These are phyloP conservation scores for Agrotis segetum DNA, from an alignment of 2,888 invertebrate genomes.

Conservation along the genomic window DNA sequence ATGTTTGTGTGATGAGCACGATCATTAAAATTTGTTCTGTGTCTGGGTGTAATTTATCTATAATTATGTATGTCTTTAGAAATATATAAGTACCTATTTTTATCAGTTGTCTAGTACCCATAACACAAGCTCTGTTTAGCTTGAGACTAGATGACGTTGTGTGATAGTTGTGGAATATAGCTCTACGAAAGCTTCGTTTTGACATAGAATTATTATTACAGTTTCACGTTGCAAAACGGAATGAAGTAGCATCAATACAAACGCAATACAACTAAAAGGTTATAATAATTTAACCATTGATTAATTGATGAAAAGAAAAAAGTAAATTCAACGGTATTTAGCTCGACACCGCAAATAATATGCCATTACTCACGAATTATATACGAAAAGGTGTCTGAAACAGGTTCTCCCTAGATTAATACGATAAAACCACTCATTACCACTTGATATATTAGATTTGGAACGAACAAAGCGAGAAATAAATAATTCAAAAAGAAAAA, in stretches of 20 bases:
- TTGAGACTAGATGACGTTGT: no score
- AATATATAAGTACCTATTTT: no score
- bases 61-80: no score
- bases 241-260: not conserved
- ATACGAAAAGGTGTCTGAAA: slow-evolving; percentile 58
- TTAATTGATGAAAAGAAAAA: slow-evolving; percentile 50
- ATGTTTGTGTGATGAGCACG: no score
- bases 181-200: no score
- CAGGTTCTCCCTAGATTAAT: slow-evolving; percentile 57
- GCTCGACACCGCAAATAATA: slow-evolving; percentile 46
- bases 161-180: no score
- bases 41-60: no score
- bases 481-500: slow-evolving; percentile 52
- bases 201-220: not conserved
- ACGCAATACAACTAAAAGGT: slow-evolving; percentile 34
- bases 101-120: no score
- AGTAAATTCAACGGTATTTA: slow-evolving; percentile 43
- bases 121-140: no score
- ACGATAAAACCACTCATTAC: slow-evolving; percentile 58
- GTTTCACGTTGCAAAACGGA: not conserved
- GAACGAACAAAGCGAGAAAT: slow-evolving; percentile 53
- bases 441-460: slow-evolving; percentile 60
- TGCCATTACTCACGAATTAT: slow-evolving; percentile 55
- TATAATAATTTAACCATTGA: slow-evolving; percentile 48
- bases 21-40: no score